These are phyloP conservation scores for Gonocerus acuteangulatus DNA, from an alignment of 2,888 invertebrate genomes.

Conservation along the genomic window DNA sequence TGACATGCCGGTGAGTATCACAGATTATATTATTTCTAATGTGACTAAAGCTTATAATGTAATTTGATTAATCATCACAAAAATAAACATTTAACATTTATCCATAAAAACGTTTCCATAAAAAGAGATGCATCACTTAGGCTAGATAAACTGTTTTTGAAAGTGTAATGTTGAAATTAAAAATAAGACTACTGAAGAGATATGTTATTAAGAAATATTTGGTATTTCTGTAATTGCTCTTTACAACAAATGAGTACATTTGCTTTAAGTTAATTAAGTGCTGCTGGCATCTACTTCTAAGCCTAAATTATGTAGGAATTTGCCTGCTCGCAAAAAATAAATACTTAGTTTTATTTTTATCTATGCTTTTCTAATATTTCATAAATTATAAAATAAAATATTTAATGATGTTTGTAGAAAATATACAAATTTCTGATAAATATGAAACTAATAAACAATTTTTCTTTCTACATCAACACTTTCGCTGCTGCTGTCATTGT, in stretches of 20 bases:
- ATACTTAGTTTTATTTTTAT: too few relatives aligned
- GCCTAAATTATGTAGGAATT: too few relatives aligned
- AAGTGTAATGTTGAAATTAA: neutral
- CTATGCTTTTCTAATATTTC: too few relatives aligned
- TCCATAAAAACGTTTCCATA: conserved; percentile 7
- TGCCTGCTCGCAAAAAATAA: too few relatives aligned
- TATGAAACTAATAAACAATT: too few relatives aligned
- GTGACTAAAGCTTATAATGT: conserved; percentile 1
- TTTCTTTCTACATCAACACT: too few relatives aligned
- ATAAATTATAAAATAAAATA: too few relatives aligned
- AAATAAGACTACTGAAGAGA: conserved; percentile 12
- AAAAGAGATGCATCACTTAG: conserved; percentile 2
- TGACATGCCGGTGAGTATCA: conserved; percentile 19
- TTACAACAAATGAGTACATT: neutral
- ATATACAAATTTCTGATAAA: too few relatives aligned
- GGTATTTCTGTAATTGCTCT: neutral
- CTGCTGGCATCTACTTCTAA: too few relatives aligned
- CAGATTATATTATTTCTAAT: conserved; percentile 9
- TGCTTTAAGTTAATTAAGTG: neutral
- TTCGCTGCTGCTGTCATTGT: too few relatives aligned
- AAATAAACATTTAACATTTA: conserved; percentile 20
- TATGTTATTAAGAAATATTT: conserved; percentile 3
- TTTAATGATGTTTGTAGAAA: too few relatives aligned
- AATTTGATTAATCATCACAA: conserved; percentile 23
- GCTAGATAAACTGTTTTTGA: conserved; percentile 3